phyloP scores from a whole-genome alignment of 2,113 vertebrate genomes.

The Ceyx margarethae region DNA sequence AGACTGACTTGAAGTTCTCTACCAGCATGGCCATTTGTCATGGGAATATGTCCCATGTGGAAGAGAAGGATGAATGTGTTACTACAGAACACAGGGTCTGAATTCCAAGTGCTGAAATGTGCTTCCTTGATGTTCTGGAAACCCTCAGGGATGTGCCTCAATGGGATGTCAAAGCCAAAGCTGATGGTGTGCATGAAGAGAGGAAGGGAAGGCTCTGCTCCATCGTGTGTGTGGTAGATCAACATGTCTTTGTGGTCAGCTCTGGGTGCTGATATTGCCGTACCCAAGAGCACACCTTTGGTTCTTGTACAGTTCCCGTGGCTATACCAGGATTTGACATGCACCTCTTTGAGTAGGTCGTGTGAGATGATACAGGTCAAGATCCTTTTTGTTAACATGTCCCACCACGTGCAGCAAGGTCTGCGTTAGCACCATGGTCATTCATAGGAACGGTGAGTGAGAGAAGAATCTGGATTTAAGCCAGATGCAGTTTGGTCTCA shows the following conservation, averaged over 20 bases:
- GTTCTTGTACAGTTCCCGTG: background rate
- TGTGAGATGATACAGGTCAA: too few species aligned
- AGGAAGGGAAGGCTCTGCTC: background rate
- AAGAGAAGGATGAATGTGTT: background rate
- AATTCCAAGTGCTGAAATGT: background rate
- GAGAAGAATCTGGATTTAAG: background rate
- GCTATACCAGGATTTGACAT: background rate
- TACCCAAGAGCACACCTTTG: background rate
- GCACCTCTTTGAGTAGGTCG: background rate
- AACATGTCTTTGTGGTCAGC: background rate
- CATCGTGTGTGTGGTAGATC: background rate
- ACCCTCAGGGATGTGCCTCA: background rate
- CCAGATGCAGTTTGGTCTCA: background rate
- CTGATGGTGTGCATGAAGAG: background rate
- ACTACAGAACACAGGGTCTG: background rate
- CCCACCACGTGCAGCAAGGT: background rate
- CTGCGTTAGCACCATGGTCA: rapidly evolving
- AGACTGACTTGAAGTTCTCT: background rate
- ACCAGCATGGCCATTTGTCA: background rate
- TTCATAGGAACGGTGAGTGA: background rate
- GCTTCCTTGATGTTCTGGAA: background rate
- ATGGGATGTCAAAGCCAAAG: background rate
- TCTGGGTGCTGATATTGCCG: background rate
- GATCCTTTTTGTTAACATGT: background rate
- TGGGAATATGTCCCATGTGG: background rate